These are phyloP conservation scores for Tetragonula clypearis DNA, from an alignment of 1,140 invertebrate species.

Conservation along the genomic window DNA sequence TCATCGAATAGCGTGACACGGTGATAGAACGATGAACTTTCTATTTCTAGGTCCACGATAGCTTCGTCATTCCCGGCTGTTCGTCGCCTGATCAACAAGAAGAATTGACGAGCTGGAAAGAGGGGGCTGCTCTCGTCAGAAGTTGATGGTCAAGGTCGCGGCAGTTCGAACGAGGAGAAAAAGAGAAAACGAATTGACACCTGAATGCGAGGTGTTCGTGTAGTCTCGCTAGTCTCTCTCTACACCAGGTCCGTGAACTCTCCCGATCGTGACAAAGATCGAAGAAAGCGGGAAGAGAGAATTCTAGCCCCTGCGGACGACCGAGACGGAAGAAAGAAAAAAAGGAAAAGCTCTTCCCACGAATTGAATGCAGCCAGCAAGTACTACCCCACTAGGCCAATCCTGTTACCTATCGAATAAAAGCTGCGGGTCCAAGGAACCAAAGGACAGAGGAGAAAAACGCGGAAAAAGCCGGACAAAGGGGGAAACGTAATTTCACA, in stretches of 20 bases:
- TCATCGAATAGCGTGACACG: conserved; percentile 5
- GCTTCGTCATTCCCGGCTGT: conserved; percentile 7
- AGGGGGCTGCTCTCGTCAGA: not conserved
- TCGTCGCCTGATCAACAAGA: not conserved
- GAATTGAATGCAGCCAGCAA: conserved; percentile 8
- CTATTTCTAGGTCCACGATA: not conserved
- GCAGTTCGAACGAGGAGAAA: not conserved
- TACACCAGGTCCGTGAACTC: not conserved
- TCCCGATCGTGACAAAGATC: not conserved
- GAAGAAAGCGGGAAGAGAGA: not conserved
- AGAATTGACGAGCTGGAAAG: not conserved
- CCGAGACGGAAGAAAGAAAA: not conserved
- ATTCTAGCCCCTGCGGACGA: too few relatives aligned
- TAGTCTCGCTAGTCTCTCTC: not conserved
- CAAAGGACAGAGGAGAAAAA: not conserved
- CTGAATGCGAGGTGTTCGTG: not conserved
- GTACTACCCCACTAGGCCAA: not conserved
- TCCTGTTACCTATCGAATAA: conserved; percentile 10
- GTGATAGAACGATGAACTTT: conserved; percentile 4
- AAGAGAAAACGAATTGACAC: not conserved
- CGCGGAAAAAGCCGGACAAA: conserved; percentile 7
- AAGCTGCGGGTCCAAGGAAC: not conserved
- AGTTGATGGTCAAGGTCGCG: conserved; percentile 12
- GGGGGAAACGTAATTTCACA: conserved; percentile 10
- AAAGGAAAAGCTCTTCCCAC: conserved; percentile 38